Evolutionary conservation across 2,113 vertebrate species (phyloP).

Genomic region (Turdus rufiventris): DNA sequence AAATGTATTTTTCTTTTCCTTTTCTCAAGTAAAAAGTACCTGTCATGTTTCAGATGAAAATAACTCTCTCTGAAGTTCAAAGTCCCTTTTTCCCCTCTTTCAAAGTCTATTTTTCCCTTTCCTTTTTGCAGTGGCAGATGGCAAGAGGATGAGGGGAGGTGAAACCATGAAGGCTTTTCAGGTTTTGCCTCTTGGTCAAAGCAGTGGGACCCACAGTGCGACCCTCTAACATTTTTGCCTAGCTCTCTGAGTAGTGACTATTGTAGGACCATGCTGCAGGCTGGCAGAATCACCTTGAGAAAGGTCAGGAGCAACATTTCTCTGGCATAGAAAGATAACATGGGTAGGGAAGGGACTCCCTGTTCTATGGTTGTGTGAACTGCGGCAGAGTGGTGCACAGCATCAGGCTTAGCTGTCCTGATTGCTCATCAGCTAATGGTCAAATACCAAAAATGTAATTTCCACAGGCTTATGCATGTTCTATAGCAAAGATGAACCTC

Average conservation of each 20-base stretch:
- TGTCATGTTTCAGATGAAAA: not conserved
- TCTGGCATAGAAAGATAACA: accelerated
- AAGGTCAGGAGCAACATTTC: not conserved
- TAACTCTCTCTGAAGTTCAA: not conserved
- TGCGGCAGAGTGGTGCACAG: not conserved
- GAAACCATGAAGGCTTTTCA: not conserved
- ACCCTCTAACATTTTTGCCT: not conserved
- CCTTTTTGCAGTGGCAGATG: not conserved
- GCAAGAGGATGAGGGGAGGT: not conserved
- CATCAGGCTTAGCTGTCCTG: not conserved
- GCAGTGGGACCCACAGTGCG: not conserved
- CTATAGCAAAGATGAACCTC: not conserved
- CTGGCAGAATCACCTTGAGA: not conserved
- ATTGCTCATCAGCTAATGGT: accelerated
- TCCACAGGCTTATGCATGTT: not conserved
- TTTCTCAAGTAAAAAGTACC: not conserved
- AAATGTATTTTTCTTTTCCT: not conserved
- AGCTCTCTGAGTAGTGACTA: not conserved
- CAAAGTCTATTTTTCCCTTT: not conserved
- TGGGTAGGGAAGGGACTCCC: not conserved
- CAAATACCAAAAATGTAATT: accelerated
- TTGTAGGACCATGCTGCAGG: not conserved
- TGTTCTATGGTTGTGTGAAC: accelerated
- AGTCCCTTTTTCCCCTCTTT: not conserved
- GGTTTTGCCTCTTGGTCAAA: not conserved